A percentile compares a stretch with the other conserved stretches of the same genome.
Evolutionary conservation across 1,140 invertebrate species (phyloP).

Genomic region (Pseudomyrmex dendroicus): DNA sequence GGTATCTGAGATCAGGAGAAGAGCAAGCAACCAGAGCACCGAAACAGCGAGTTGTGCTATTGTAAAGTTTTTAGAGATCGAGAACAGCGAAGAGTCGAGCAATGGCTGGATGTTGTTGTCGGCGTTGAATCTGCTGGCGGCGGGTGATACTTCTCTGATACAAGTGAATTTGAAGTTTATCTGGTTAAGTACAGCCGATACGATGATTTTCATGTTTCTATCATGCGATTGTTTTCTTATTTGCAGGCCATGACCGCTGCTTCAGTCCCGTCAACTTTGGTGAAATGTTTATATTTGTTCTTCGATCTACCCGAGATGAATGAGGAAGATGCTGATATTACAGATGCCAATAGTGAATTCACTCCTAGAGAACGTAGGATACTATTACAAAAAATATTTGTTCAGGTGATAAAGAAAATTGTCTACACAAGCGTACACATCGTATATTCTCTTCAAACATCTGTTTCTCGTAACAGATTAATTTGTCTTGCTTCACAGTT

Average conservation of each 20-base stretch:
- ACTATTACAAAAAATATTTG: slow-evolving; percentile 97
- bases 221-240: slow-evolving; percentile 40
- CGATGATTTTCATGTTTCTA: slow-evolving; percentile 57
- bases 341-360: slow-evolving; percentile 93
- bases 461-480: neutral
- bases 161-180: slow-evolving; percentile 86
- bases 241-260: slow-evolving; percentile 96
- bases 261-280: slow-evolving; percentile 97
- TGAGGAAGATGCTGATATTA: slow-evolving; percentile 90
- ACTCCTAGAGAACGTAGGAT: slow-evolving; percentile 95
- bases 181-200: too few relatives aligned
- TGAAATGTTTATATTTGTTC: slow-evolving; percentile 99
- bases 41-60: slow-evolving; percentile 98
- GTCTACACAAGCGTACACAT: neutral
- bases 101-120: slow-evolving; percentile 98
- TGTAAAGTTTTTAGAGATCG: slow-evolving; percentile 97
- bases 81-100: slow-evolving; percentile 95
- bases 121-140: slow-evolving; percentile 95
- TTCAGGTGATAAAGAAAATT: slow-evolving; percentile 88
- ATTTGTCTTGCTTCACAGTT: slow-evolving; percentile 87
- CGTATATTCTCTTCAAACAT: neutral
- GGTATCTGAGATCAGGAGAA: slow-evolving; percentile 96
- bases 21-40: slow-evolving; percentile 98
- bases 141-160: slow-evolving; percentile 92
- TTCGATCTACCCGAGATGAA: slow-evolving; percentile 98